Conservation (phyloP, 2,888 invertebrate species). For the Embidobia sp. region DNA sequence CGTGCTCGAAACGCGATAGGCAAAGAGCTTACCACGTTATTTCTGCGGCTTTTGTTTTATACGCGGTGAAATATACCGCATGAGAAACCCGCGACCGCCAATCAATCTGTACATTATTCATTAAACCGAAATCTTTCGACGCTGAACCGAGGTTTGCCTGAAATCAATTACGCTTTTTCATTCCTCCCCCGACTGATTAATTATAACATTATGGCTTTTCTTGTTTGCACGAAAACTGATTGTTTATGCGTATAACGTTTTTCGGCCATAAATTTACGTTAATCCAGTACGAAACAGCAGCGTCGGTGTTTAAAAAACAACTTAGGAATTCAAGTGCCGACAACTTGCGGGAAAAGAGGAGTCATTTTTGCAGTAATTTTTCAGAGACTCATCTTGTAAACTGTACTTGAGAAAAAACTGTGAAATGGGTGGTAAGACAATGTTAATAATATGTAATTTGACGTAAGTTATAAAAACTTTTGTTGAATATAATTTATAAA, state of each 20-base stretch:
- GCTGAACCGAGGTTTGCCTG: no score
- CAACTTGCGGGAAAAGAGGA: no score
- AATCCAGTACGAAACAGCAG: slow-evolving; percentile 13
- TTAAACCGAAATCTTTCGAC: neutral
- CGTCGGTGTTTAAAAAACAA: neutral
- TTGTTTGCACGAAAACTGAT: slow-evolving; percentile 9
- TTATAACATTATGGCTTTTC: slow-evolving; percentile 7
- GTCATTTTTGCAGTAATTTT: no score
- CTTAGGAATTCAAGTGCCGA: no score
- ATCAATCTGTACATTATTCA: slow-evolving; percentile 29
- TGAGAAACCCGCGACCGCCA: slow-evolving; percentile 22
- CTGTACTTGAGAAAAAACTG: no score
- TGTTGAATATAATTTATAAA: no score
- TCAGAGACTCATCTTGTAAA: no score
- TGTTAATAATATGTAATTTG: no score
- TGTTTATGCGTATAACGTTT: slow-evolving; percentile 19
- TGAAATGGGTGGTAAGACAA: no score
- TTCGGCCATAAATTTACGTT: slow-evolving; percentile 26
- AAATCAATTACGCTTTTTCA: slow-evolving; percentile 14
- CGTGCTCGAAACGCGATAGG: slow-evolving; percentile 33
- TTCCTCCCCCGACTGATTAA: slow-evolving; percentile 8
- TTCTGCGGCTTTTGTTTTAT: slow-evolving; percentile 52
- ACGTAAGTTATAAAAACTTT: no score
- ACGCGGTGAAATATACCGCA: slow-evolving; percentile 28
- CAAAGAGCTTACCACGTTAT: slow-evolving; percentile 48